A percentile compares a stretch with the other conserved stretches of the same genome.
Conservation (phyloP, 2,888 invertebrate species). For the Synergus umbraculus region DNA sequence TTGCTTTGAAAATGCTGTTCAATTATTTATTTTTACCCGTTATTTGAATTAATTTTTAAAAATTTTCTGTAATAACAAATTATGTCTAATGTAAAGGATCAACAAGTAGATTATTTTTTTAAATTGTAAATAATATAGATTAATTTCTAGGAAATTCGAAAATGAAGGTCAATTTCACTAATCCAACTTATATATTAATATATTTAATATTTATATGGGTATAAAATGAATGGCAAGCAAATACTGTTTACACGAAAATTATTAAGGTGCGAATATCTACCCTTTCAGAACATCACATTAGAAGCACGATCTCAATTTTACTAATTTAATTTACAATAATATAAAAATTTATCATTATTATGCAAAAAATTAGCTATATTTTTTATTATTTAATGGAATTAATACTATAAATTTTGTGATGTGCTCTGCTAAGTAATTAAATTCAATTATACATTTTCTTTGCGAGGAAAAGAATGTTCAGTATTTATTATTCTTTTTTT, state of each 20-base stretch:
- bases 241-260: not conserved
- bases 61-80: not conserved
- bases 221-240: constrained; percentile 17
- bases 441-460: not conserved
- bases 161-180: constrained; percentile 3
- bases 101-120: not conserved
- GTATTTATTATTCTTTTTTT: not conserved
- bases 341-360: not conserved
- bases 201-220: constrained; percentile 21
- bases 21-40: not conserved
- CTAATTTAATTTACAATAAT: not conserved
- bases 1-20: not conserved
- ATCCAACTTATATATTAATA: constrained; percentile 26
- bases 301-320: not conserved
- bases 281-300: not conserved
- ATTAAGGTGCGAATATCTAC: not conserved
- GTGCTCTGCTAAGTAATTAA: not conserved
- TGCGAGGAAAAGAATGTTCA: not conserved
- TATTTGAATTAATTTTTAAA: not conserved
- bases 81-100: not conserved
- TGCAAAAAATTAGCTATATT: not conserved
- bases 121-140: constrained; percentile 12
- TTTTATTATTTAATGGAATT: not conserved
- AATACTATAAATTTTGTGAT: not conserved
- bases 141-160: not conserved